phyloP scores from a whole-genome alignment of 2,113 vertebrate species.

The Scomber japonicus region DNA sequence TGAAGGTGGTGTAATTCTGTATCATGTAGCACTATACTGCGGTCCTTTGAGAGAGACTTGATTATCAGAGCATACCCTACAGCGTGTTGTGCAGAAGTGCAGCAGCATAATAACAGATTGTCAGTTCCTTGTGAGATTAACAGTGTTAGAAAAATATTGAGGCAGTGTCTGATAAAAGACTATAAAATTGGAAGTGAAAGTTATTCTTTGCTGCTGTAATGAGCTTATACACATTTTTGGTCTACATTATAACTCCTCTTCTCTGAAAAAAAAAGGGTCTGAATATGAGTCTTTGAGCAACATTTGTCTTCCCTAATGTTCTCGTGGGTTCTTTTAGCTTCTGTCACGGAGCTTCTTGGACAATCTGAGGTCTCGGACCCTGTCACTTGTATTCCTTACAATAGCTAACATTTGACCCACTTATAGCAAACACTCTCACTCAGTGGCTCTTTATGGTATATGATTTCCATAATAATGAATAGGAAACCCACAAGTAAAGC shows the following conservation, averaged over 20 bases:
- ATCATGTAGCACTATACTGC: constrained; percentile 14
- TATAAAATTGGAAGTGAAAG: constrained; percentile 48
- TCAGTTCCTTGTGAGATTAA: constrained; percentile 36
- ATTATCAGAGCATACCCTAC: constrained; percentile 20
- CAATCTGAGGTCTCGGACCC: constrained; percentile 65
- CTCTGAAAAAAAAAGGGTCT: constrained; percentile 18
- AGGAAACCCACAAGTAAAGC: constrained; percentile 40
- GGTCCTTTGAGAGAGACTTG: constrained; percentile 31
- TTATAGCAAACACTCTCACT: constrained; percentile 51
- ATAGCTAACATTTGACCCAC: constrained; percentile 74
- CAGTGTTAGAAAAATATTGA: constrained; percentile 22
- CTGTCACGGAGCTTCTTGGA: constrained; percentile 42
- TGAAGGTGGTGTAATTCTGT: constrained; percentile 17
- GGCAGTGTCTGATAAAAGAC: constrained; percentile 39
- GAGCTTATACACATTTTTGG: constrained; percentile 48
- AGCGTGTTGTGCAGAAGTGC: constrained; percentile 12
- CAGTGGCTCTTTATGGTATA: constrained; percentile 43
- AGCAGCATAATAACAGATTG: constrained; percentile 20
- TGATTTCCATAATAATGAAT: constrained; percentile 70
- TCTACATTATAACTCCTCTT: constrained; percentile 46
- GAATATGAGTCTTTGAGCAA: constrained; percentile 33
- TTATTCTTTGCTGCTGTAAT: constrained; percentile 59
- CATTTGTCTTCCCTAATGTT: constrained; percentile 52
- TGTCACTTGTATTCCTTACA: constrained; percentile 53
- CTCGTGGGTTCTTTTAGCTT: constrained; percentile 57